Conservation (phyloP, 2,797 vertebrate species). For the Labeo calbasu region DNA sequence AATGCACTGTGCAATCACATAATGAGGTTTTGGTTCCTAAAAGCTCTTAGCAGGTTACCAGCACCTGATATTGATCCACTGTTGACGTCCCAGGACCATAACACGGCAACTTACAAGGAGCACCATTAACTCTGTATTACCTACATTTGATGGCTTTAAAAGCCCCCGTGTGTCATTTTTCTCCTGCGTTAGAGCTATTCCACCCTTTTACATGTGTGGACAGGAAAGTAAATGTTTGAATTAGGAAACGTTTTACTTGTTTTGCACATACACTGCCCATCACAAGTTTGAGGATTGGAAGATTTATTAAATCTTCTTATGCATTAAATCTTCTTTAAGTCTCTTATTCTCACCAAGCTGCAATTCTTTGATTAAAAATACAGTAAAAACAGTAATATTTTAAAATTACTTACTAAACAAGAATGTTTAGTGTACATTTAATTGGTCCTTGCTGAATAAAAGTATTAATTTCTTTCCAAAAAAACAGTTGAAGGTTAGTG, state of each 20-base stretch:
- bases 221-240: constrained; percentile 13
- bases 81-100: constrained; percentile 58
- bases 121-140: constrained; percentile 64
- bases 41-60: constrained; percentile 67
- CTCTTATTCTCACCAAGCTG: not conserved
- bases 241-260: constrained; percentile 35
- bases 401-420: no score
- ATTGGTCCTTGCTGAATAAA: not conserved
- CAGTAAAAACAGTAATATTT: not conserved
- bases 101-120: constrained; percentile 40
- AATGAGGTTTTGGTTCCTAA: constrained; percentile 72
- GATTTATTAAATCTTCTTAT: not conserved
- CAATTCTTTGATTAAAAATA: not conserved
- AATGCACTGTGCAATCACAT: constrained; percentile 63
- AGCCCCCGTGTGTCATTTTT: constrained; percentile 31
- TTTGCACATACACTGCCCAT: not conserved
- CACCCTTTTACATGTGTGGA: constrained; percentile 6
- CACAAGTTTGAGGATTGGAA: not conserved
- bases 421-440: not conserved
- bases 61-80: constrained; percentile 66
- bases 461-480: not conserved
- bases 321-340: not conserved
- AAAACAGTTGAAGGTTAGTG: not conserved
- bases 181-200: constrained; percentile 25
- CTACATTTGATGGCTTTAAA: constrained; percentile 49